phyloP scores from a whole-genome alignment of 2,888 invertebrate genomes.

The Stenodema calcarata region DNA sequence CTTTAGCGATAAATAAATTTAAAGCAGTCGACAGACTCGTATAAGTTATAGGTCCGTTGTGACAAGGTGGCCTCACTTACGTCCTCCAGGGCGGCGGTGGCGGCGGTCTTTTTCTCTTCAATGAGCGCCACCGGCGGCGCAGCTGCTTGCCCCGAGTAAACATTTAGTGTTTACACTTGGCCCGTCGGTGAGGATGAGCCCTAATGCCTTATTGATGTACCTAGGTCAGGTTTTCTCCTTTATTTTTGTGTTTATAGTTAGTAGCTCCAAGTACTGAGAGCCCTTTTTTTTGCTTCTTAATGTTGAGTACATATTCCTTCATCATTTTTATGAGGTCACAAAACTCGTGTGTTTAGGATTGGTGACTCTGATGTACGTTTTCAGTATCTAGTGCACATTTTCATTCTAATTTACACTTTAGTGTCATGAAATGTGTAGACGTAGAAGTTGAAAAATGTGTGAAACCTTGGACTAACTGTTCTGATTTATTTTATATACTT shows the following conservation, averaged over 20 bases:
- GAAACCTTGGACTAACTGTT: no score
- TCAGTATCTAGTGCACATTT: no score
- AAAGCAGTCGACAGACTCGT: background rate
- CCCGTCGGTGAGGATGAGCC: slow-evolving; percentile 11
- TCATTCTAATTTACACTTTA: no score
- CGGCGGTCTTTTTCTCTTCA: background rate
- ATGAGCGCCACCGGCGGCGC: slow-evolving; percentile 25
- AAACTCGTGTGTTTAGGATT: no score
- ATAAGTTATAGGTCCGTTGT: background rate
- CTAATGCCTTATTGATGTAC: slow-evolving; percentile 27
- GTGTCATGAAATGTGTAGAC: no score
- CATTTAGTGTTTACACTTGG: slow-evolving; percentile 27
- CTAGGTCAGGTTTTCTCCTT: slow-evolving; percentile 28
- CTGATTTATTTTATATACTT: no score
- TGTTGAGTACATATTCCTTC: no score
- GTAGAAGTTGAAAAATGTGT: no score
- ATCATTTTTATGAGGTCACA: no score
- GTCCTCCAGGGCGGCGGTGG: slow-evolving; percentile 21
- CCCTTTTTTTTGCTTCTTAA: no score
- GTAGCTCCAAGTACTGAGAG: no score
- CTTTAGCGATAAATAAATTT: background rate
- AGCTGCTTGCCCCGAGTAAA: slow-evolving; percentile 32
- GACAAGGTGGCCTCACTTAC: slow-evolving; percentile 19
- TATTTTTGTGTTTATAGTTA: background rate
- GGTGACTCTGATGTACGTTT: no score